These are phyloP conservation scores for Coleophora deauratella DNA, from an alignment of 2,888 invertebrate species.

Conservation along the genomic window DNA sequence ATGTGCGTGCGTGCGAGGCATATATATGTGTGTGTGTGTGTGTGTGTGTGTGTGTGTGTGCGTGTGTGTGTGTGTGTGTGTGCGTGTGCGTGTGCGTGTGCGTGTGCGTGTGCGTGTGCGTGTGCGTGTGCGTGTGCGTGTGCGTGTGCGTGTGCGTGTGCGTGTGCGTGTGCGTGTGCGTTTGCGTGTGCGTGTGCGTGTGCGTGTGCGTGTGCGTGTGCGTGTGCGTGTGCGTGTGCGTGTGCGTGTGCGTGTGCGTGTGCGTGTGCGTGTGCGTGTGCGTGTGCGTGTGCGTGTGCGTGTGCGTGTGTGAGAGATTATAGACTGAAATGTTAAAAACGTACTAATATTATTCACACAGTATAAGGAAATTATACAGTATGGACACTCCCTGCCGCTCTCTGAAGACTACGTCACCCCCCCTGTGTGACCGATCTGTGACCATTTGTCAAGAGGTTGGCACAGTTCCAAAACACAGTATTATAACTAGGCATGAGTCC, in stretches of 20 bases:
- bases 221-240: background rate
- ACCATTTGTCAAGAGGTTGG: too few relatives aligned
- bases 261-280: background rate
- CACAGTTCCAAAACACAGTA: too few relatives aligned
- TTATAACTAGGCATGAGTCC: too few relatives aligned
- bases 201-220: background rate
- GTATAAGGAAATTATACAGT: too few relatives aligned
- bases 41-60: conserved; percentile 1
- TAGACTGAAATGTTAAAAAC: too few relatives aligned
- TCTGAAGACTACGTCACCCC: too few relatives aligned
- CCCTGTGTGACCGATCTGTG: too few relatives aligned
- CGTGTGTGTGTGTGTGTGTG: conserved; percentile 1
- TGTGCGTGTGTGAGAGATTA: background rate
- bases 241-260: background rate
- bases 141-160: conserved; percentile 1
- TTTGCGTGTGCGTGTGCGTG: background rate
- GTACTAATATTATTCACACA: too few relatives aligned
- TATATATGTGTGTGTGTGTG: conserved; percentile 1
- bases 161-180: background rate
- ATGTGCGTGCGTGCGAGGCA: too few relatives aligned
- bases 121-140: conserved; percentile 1
- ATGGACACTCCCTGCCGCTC: too few relatives aligned
- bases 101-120: background rate
- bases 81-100: background rate
- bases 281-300: background rate